Base-by-base conservation (phyloP, 2,888 invertebrate species). In the Colostygia pectinataria region DNA sequence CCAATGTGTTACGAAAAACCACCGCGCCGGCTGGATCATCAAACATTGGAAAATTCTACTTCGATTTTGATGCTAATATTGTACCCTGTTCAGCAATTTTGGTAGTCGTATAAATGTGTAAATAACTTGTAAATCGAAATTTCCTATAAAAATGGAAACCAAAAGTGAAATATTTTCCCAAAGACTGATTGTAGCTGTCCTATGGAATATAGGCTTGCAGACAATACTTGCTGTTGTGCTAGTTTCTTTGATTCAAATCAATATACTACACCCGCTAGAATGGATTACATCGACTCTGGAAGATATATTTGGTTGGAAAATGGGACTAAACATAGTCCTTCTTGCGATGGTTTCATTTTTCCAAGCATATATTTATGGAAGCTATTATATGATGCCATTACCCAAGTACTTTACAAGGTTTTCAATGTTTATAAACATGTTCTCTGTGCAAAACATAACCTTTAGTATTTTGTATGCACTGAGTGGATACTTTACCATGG, bases 341-440 rank as follows among this genome's bases (percentile, higher is more conserved):
- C 90, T 95, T 10, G 85, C 91, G 7, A 71, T 89, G 15, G 91
- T 94, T 0, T 92, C 94, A 6, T 92, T 94, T 52, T 88, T 94
- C 4, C 95, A 95, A 80, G 94, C 95, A n/a, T 85, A 94, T 28
- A 89, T 94, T 24, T 93, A 94, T 66, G 94, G 94, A 33, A 94
- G 93, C 68, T 93, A 93, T 57, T 94, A 94, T 62, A 88, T 95
- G 14, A 83, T 91, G 12, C 91, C 92, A 37, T 81, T 91, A 25
- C 88, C 90, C 0, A 94, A 93, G 64, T 91, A 92, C 54, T 90
- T 92, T 27, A 94, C 93, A 8, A 91, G 95, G 63, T 94, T 95
- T 63, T 91, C 91, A 2, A 93, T 93, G 82, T 84, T 95, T 39
- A 68, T 93, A 23, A 91, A 91, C 25, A 85, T 93, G 59, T 92